Evolutionary conservation across 2,888 invertebrate species (phyloP).

Genomic region (Mesorhabditis sp.): DNA sequence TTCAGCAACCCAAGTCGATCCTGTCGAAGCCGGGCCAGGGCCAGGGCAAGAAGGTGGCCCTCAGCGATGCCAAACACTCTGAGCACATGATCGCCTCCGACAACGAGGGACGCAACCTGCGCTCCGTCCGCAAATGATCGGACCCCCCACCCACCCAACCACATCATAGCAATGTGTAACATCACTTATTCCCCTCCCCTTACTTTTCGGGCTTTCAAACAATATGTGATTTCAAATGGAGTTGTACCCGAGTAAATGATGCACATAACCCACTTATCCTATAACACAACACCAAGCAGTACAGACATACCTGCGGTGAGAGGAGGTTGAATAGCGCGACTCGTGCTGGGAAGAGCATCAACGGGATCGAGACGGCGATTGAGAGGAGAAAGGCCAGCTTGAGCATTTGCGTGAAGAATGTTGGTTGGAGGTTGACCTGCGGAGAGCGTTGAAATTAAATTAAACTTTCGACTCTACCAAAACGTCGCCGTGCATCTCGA

Average conservation of each 20-base stretch:
- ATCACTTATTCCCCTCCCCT: too few relatives aligned
- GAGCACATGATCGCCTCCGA: constrained; percentile 10
- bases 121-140: constrained; percentile 6
- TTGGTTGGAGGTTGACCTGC: not conserved
- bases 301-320: not conserved
- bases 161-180: too few relatives aligned
- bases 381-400: constrained; percentile 91
- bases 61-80: not conserved
- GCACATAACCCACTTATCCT: not conserved
- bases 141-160: too few relatives aligned
- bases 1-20: not conserved
- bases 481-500: constrained; percentile 74
- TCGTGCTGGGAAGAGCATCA: constrained; percentile 91
- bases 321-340: constrained; percentile 86
- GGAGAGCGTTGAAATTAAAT: too few relatives aligned
- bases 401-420: constrained; percentile 65
- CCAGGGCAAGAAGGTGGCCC: not conserved
- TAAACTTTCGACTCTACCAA: constrained; percentile 66
- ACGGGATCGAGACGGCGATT: constrained; percentile 89
- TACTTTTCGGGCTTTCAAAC: too few relatives aligned
- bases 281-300: constrained; percentile 9
- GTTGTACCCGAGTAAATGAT: too few relatives aligned
- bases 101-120: constrained; percentile 10
- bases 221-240: too few relatives aligned
- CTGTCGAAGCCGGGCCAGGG: not conserved